Evolutionary conservation across 2,113 vertebrate species (phyloP), one percentile per base, ranked within the genome.

Genomic region (Corvus hawaiiensis): DNA sequence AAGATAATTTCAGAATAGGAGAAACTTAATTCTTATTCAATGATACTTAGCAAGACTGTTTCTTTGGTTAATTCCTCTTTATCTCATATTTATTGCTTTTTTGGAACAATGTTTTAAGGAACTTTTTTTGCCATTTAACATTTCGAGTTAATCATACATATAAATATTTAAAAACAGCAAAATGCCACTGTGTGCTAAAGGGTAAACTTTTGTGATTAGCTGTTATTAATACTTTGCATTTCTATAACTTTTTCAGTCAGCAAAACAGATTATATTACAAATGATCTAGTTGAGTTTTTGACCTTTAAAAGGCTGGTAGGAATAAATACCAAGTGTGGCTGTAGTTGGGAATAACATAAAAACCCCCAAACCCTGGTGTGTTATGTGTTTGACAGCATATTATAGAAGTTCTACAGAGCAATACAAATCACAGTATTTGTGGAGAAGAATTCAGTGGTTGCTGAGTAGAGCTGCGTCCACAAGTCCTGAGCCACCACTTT

Each of bases 131-230:
- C 41, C 32, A 62, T 61, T 84, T 84, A 74, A 55, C 46, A 63
- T 78, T 81, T 78, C 1, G 9, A 66, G 16, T 48, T 72, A 84
- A 61, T 52, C 23, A 61, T 35, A 79, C 17, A 19, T 62, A 35
- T 23, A 76, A 77, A 37, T 88, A 87, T 77, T 92, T 90, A 10
- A 96, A 84, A 73, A 20, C 30, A 48, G 11, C 44, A 69, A 77
- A 90, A 84, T 78, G 13, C 39, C 35, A 51, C 43, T 17, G 13
- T 80, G 10, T 84, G 44, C 39, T 84, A 28, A 76, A 87, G 59
- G 43, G 7, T 64, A 44, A 84, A 68, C 35, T 68, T 91, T 39
- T 83, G 19, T 63, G 16, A 63, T 67, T 44, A 79, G 32, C 43
- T 83, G 10, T 67, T 48, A 41, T 22, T 84, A 76, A 59, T 14